These are phyloP conservation scores for Tiaroga cobitis DNA, from an alignment of 2,797 vertebrate genomes.

Conservation along the genomic window DNA sequence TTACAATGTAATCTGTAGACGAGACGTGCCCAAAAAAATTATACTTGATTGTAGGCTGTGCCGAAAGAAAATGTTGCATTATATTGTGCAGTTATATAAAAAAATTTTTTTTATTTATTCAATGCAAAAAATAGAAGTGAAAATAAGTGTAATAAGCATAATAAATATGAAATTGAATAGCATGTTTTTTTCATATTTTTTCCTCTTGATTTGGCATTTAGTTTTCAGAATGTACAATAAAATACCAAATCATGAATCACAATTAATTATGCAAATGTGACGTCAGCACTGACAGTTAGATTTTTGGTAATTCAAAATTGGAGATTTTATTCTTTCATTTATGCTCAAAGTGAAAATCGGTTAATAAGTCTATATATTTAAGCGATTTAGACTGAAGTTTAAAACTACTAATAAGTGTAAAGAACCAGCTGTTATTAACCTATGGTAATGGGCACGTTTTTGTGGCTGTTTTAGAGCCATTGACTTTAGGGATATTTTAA, in stretches of 20 bases:
- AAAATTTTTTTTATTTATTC: background rate
- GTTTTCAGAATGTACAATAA: background rate
- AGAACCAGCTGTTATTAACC: background rate
- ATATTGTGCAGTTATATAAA: background rate
- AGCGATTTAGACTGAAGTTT: background rate
- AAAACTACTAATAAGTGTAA: background rate
- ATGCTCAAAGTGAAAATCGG: background rate
- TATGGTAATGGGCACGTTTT: background rate
- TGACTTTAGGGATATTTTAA: conserved; percentile 26
- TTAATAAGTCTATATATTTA: background rate
- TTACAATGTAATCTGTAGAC: background rate
- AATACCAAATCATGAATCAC: background rate
- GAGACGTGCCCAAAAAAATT: background rate
- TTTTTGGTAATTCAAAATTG: background rate
- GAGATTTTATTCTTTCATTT: background rate
- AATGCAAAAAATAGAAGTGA: background rate
- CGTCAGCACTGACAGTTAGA: background rate
- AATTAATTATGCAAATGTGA: background rate
- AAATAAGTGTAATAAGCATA: background rate
- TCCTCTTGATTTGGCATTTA: background rate
- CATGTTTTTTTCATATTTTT: background rate
- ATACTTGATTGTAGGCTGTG: background rate
- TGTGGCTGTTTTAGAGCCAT: conserved; percentile 2
- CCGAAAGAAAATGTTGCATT: background rate
- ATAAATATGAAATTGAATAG: too few relatives aligned